These are phyloP conservation scores for Hiodon tergisus DNA, from an alignment of 2,113 vertebrate species.

Conservation along the genomic window DNA sequence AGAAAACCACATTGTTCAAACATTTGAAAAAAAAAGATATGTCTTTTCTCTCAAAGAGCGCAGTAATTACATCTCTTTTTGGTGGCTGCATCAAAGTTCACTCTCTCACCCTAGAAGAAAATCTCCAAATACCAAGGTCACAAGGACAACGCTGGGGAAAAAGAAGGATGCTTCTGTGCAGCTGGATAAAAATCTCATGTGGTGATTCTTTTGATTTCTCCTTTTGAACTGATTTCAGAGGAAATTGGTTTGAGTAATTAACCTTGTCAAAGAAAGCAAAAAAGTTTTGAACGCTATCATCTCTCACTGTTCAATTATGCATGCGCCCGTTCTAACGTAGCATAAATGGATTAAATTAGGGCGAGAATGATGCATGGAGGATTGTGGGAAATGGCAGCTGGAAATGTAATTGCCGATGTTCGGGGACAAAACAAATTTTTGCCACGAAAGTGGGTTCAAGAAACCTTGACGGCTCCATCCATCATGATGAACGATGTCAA, in stretches of 20 bases:
- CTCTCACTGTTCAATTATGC: conserved; percentile 44
- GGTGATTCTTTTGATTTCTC: conserved; percentile 15
- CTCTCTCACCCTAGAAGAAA: conserved; percentile 35
- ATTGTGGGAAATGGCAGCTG: conserved; percentile 46
- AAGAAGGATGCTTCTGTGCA: neutral
- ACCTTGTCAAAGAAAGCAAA: conserved; percentile 38
- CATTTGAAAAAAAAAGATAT: conserved; percentile 20
- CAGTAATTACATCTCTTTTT: conserved; percentile 50
- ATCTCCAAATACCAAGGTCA: conserved; percentile 41
- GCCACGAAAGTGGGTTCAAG: conserved; percentile 50
- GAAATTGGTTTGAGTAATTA: conserved; percentile 45
- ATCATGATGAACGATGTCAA: conserved; percentile 42
- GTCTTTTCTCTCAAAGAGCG: conserved; percentile 33
- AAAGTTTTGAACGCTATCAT: conserved; percentile 37
- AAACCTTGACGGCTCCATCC: conserved; percentile 49
- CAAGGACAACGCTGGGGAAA: conserved; percentile 33
- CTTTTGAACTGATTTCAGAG: conserved; percentile 34
- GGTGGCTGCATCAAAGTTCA: conserved; percentile 33
- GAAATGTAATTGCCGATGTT: conserved; percentile 58
- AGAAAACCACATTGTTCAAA: conserved; percentile 40
- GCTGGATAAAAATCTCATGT: neutral
- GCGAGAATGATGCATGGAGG: conserved; percentile 56
- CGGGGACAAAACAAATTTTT: conserved; percentile 35
- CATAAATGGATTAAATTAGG: conserved; percentile 55
- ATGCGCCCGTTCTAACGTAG: conserved; percentile 37